phyloP scores from a whole-genome alignment of 2,797 vertebrate genomes.

The Gallinago stenura region DNA sequence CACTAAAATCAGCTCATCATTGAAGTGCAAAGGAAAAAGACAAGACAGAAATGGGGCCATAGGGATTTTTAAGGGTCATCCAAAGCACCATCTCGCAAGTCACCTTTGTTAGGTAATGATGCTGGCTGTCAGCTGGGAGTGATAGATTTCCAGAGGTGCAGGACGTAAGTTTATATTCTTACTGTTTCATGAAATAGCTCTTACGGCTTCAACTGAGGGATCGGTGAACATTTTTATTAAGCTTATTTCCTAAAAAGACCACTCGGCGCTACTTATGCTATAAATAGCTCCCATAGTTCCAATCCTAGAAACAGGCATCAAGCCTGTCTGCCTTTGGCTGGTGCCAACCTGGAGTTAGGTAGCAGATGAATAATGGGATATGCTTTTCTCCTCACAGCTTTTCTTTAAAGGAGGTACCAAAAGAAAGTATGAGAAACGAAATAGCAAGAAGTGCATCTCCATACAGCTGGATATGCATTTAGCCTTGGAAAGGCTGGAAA shows the following conservation, averaged over 20 bases:
- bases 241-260: background rate
- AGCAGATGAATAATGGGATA: background rate
- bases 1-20: conserved; percentile 34
- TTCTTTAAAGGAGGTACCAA: background rate
- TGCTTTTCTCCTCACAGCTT: background rate
- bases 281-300: background rate
- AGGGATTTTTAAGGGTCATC: background rate
- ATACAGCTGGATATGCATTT: background rate
- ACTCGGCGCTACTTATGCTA: background rate
- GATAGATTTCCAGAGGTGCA: background rate
- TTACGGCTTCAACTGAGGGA: background rate
- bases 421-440: background rate
- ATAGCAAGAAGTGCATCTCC: background rate
- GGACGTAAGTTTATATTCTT: background rate
- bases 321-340: background rate
- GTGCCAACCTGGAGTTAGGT: background rate
- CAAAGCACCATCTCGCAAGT: background rate
- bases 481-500: background rate
- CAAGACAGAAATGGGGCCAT: background rate
- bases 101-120: background rate
- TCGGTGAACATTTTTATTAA: background rate
- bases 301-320: background rate
- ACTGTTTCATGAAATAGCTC: background rate
- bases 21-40: background rate
- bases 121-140: background rate